Base-by-base conservation (phyloP, 1,140 invertebrate species). In the Eupristina koningsbergeri region DNA sequence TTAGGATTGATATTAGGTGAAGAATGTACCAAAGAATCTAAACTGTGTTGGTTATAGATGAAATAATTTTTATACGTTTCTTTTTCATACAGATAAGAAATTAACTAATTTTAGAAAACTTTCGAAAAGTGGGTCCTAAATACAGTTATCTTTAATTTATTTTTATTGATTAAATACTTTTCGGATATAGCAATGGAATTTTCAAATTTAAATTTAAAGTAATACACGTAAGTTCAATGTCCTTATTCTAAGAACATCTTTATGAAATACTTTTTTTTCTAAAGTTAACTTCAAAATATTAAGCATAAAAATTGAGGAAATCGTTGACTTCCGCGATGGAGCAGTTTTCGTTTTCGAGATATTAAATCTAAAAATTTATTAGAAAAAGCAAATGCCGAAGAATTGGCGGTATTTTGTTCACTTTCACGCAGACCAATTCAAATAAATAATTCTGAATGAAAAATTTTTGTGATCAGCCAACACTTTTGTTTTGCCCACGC, bases 71-170 rank as follows among this genome's bases (percentile, higher is more conserved):
- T 58, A 26, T 58, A 58, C 53, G 13, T 58, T 58, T 58, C 22
- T 13, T 58, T 58, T 26, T 26, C 0, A 5, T 58, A 58, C 26
- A 26, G 13, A 5, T 58, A 71, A n/a, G 41, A 71, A 71, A 71
- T 41, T 71, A 26, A 41, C 11, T 3, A 41, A 71, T 41, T 71
- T 71, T 71, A 71, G 67, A 71, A 71, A 71, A 22, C 39, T 71
- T 41, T 31, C 36, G 6, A 39, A 0, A 71, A 71, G 67, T 71
- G 41, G 67, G 36, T 41, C 36, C 41, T 17, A 0, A 36, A 71
- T 11, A 41, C 39, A 71, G 67, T 41, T 71, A 71, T 41, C 36
- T 71, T 71, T 8, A 41, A 69, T 34, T 39, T 69, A 69, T 69
- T 39, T 69, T 36, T 39, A 69, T 39, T 39, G 41, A 71, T 41